These are phyloP conservation scores for Ophraella communa DNA, from an alignment of 2,888 invertebrate genomes.

Conservation along the genomic window DNA sequence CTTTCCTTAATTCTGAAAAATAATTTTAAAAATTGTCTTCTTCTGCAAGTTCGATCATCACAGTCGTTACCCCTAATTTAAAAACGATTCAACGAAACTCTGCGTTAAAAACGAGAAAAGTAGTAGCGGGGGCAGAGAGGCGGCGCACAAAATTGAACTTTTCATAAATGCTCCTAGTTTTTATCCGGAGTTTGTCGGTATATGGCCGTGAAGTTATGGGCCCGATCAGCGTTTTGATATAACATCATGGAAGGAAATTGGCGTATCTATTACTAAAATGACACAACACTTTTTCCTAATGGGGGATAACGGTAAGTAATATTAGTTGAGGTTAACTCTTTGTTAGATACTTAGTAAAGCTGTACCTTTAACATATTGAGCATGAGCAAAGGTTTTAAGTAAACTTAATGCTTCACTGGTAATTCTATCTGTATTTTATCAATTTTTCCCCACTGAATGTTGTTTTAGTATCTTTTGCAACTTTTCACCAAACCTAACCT, in stretches of 20 bases:
- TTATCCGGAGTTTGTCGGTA: slow-evolving; percentile 20
- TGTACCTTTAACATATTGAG: neutral
- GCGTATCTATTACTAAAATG: neutral
- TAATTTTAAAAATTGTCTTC: neutral
- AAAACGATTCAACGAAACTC: slow-evolving; percentile 11
- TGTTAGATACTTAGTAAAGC: neutral
- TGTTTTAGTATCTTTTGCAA: neutral
- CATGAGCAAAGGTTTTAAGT: neutral
- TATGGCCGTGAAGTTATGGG: slow-evolving; percentile 18
- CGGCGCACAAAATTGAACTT: slow-evolving; percentile 40
- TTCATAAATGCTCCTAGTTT: slow-evolving; percentile 30
- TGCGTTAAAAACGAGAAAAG: slow-evolving; percentile 18
- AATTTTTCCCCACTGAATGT: too few species aligned
- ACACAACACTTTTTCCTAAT: slow-evolving; percentile 14
- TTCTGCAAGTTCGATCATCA: neutral
- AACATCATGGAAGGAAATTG: slow-evolving; percentile 8
- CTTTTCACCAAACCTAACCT: too few species aligned
- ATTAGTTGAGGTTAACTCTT: neutral
- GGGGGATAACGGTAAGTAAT: slow-evolving; percentile 1
- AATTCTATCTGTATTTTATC: too few species aligned
- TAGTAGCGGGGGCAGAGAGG: neutral
- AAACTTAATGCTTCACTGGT: neutral
- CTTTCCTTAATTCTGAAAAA: neutral
- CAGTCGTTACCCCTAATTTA: neutral
- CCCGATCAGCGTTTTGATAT: slow-evolving; percentile 11